phyloP scores from a whole-genome alignment of 2,113 vertebrate species.

The Dermatemys mawii region DNA sequence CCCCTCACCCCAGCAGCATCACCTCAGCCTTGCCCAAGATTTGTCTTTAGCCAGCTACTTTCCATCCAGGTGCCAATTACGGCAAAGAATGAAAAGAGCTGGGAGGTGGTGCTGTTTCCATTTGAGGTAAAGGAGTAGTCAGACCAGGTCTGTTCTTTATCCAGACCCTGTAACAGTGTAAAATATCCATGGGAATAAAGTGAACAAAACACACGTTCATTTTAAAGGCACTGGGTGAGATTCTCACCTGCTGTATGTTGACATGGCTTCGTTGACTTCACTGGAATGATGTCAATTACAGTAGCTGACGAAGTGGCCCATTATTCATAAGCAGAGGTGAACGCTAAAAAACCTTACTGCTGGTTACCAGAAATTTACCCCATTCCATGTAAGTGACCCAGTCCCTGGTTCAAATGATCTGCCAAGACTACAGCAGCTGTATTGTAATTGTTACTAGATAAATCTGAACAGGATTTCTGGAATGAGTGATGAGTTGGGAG shows the following conservation, averaged over 20 bases:
- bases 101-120: background rate
- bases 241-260: constrained; percentile 46
- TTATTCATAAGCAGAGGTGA: background rate
- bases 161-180: background rate
- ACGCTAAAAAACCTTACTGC: background rate
- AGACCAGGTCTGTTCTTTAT: background rate
- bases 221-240: background rate
- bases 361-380: background rate
- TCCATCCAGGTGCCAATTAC: background rate
- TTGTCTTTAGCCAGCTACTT: background rate
- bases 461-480: background rate
- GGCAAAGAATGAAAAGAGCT: background rate
- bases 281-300: background rate
- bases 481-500: background rate
- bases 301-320: background rate
- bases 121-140: background rate
- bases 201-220: background rate
- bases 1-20: background rate
- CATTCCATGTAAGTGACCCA: rapidly evolving
- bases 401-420: background rate
- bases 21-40: background rate
- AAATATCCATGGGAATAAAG: background rate
- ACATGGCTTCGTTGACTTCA: background rate
- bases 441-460: rapidly evolving
- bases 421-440: background rate